Percentiles rank a stretch among this genome's conserved stretches.
Conservation (phyloP, 2,888 invertebrate genomes). For the Argynnis bischoffii region DNA sequence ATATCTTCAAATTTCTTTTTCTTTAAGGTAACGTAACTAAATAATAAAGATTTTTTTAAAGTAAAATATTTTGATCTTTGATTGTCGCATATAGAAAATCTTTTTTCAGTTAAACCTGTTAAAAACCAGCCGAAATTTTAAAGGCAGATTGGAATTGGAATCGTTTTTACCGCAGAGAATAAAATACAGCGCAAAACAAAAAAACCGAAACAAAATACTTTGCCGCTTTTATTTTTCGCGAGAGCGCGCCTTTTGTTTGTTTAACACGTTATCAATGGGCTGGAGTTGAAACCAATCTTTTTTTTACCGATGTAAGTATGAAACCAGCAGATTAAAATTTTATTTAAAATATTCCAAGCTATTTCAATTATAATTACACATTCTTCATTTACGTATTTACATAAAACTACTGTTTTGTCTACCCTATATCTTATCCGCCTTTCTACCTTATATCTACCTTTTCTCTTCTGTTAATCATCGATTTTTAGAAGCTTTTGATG, state of each 20-base stretch:
- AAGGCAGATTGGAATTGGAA: slow-evolving; percentile 38
- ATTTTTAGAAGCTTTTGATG: too few species aligned
- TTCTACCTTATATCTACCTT: too few species aligned
- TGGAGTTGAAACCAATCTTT: slow-evolving; percentile 9
- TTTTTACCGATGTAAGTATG: slow-evolving; percentile 2
- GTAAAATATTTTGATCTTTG: background rate
- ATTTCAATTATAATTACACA: too few species aligned
- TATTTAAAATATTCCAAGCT: background rate
- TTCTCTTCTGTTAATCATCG: too few species aligned
- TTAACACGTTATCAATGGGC: slow-evolving; percentile 29
- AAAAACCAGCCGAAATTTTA: slow-evolving; percentile 30
- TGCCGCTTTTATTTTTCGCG: slow-evolving; percentile 27
- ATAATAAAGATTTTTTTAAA: background rate
- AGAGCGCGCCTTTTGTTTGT: slow-evolving; percentile 29
- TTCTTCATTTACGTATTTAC: too few species aligned
- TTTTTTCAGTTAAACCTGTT: slow-evolving; percentile 31
- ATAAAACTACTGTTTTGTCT: too few species aligned
- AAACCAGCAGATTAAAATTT: background rate
- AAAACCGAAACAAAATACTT: slow-evolving; percentile 32
- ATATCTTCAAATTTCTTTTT: too few species aligned
- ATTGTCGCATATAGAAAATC: background rate
- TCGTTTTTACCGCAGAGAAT: slow-evolving; percentile 40
- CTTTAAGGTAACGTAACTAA: too few species aligned
- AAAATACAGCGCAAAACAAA: slow-evolving; percentile 39
- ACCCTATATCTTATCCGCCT: too few species aligned